Evolutionary conservation across 2,888 invertebrate genomes (phyloP).

Genomic region (Tipula helvola): DNA sequence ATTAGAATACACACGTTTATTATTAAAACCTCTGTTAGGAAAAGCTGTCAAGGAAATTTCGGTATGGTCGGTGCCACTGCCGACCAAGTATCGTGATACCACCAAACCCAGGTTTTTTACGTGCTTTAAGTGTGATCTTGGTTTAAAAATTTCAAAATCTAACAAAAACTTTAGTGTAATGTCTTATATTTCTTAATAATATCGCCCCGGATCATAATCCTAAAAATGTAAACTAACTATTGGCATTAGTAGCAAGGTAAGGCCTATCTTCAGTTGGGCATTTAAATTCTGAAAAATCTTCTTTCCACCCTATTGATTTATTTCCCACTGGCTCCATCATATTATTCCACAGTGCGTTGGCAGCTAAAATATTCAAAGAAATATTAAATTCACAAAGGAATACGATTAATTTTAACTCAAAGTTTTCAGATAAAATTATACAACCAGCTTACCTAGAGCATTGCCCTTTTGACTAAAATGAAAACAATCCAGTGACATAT

Average conservation of each 20-base stretch:
- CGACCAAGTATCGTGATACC: no score
- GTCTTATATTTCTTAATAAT: neutral
- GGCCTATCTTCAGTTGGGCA: slow-evolving; percentile 29
- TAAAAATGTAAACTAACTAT: slow-evolving; percentile 19
- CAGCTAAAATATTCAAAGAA: no score
- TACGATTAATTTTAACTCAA: neutral
- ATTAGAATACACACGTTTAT: no score
- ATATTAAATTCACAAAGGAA: slow-evolving; percentile 13
- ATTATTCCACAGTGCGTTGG: slow-evolving; percentile 48
- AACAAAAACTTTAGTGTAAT: neutral
- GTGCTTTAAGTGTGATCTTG: no score
- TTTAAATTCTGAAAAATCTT: slow-evolving; percentile 24
- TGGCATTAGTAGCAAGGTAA: slow-evolving; percentile 27
- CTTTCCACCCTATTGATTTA: slow-evolving; percentile 30
- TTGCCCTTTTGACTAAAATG: slow-evolving; percentile 48
- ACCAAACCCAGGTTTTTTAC: no score
- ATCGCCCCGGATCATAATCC: neutral
- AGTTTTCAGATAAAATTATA: neutral
- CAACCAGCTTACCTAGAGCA: slow-evolving; percentile 35
- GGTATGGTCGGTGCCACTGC: no score
- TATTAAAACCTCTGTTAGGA: no score
- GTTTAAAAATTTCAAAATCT: neutral
- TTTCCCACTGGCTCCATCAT: slow-evolving; percentile 41
- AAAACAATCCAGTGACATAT: slow-evolving; percentile 47
- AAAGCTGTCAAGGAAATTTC: no score